phyloP scores from a whole-genome alignment of 2,888 invertebrate genomes.

The Ctenicera cuprea region DNA sequence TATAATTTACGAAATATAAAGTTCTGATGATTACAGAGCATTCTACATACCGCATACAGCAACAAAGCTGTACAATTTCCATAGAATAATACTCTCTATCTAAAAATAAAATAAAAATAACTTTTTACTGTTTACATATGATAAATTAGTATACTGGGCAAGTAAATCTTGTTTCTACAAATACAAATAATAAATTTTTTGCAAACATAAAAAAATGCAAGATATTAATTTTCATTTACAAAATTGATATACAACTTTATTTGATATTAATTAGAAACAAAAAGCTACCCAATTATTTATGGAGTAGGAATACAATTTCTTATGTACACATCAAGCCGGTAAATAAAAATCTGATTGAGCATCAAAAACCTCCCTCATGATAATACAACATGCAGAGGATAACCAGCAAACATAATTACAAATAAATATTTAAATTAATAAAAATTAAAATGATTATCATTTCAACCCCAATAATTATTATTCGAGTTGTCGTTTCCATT shows the following conservation, averaged over 20 bases:
- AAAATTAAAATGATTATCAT: slow-evolving; percentile 38
- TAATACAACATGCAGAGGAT: slow-evolving; percentile 36
- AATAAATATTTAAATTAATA: slow-evolving; percentile 46
- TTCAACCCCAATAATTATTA: slow-evolving; percentile 52
- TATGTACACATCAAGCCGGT: slow-evolving; percentile 59
- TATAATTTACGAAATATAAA: slow-evolving; percentile 67
- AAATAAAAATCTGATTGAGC: slow-evolving; percentile 48
- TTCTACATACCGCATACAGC: slow-evolving; percentile 32
- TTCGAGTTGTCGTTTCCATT: slow-evolving; percentile 52
- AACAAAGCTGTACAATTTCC: slow-evolving; percentile 30
- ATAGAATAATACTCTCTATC: slow-evolving; percentile 46
- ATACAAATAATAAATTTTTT: slow-evolving; percentile 29
- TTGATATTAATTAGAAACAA: slow-evolving; percentile 38
- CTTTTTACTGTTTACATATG: slow-evolving; percentile 46
- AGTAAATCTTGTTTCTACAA: slow-evolving; percentile 46
- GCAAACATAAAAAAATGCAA: slow-evolving; percentile 45
- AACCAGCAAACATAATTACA: slow-evolving; percentile 48
- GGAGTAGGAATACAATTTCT: slow-evolving; percentile 52
- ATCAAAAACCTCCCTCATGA: slow-evolving; percentile 32
- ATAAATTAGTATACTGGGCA: slow-evolving; percentile 45
- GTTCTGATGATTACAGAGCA: slow-evolving; percentile 64
- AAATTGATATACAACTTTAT: slow-evolving; percentile 27
- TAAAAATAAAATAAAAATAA: slow-evolving; percentile 51
- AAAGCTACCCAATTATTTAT: slow-evolving; percentile 45
- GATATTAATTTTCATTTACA: slow-evolving; percentile 36